Conservation (phyloP, 2,113 vertebrate species). For the Aramus guarauna region DNA sequence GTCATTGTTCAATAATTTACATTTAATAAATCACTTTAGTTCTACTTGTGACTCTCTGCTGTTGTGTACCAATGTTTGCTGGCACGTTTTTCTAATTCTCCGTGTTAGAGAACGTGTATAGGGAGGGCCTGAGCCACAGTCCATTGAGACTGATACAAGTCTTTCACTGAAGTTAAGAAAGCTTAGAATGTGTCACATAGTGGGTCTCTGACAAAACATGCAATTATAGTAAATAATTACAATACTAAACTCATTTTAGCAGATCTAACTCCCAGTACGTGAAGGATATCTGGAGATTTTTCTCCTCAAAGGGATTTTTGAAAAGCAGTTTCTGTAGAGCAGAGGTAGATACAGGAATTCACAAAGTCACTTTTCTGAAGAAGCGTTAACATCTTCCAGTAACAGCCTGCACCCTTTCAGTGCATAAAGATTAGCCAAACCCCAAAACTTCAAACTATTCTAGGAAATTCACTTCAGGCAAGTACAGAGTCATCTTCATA, state of each 20-base stretch:
- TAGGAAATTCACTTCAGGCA: neutral
- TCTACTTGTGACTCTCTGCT: neutral
- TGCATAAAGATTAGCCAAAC: neutral
- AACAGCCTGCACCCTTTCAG: neutral
- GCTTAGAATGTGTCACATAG: neutral
- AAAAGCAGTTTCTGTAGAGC: neutral
- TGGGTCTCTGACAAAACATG: neutral
- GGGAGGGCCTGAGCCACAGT: neutral
- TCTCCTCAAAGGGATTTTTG: neutral
- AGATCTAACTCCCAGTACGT: neutral
- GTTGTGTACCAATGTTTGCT: neutral
- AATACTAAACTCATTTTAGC: neutral
- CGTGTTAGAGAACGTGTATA: neutral
- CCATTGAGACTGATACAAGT: fast-evolving
- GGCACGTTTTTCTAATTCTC: neutral
- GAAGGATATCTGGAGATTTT: neutral
- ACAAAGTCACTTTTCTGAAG: neutral
- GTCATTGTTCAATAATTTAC: neutral
- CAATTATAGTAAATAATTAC: neutral
- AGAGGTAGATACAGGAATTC: neutral
- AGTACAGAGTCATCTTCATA: neutral
- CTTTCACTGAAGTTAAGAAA: neutral
- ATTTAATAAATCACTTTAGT: neutral
- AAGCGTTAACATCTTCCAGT: neutral
- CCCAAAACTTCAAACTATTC: neutral